These are phyloP conservation scores for Phrynocephalus forsythii DNA, from an alignment of 2,797 vertebrate species.

Conservation along the genomic window DNA sequence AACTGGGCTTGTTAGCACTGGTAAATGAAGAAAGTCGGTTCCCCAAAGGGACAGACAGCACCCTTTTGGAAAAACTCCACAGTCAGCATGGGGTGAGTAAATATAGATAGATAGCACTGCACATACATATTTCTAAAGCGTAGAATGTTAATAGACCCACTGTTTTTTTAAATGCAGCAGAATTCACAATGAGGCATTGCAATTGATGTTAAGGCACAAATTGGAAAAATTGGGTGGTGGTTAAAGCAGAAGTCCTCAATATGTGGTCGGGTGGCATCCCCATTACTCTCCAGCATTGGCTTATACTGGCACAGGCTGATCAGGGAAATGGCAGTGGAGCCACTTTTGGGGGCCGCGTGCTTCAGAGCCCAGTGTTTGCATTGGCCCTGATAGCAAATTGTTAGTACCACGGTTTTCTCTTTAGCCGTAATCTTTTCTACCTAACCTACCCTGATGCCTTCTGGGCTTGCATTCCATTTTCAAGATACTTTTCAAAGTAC, in stretches of 20 bases:
- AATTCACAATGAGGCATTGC: background rate
- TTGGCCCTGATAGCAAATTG: background rate
- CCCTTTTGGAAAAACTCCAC: conserved; percentile 92
- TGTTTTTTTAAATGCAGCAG: background rate
- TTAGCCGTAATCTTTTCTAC: background rate
- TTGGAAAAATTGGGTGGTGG: too few relatives aligned
- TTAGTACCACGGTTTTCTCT: background rate
- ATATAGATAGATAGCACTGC: conserved; percentile 44
- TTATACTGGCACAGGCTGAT: background rate
- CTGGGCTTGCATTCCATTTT: background rate
- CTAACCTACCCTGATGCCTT: background rate
- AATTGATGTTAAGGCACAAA: background rate
- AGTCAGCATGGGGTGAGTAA: conserved; percentile 88
- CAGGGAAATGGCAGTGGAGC: background rate
- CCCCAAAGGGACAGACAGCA: conserved; percentile 94
- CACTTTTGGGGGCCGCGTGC: background rate
- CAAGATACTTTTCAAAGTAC: background rate
- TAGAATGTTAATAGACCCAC: background rate
- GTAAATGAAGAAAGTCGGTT: conserved; percentile 95
- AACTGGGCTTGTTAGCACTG: conserved; percentile 92
- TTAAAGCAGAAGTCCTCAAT: too few relatives aligned
- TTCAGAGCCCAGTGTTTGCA: background rate
- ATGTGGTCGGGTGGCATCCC: too few relatives aligned
- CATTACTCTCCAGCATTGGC: background rate
- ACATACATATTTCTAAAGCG: background rate